These are phyloP conservation scores for Myrmecobius fasciatus DNA, from an alignment of 2,113 vertebrate genomes.

Conservation along the genomic window DNA sequence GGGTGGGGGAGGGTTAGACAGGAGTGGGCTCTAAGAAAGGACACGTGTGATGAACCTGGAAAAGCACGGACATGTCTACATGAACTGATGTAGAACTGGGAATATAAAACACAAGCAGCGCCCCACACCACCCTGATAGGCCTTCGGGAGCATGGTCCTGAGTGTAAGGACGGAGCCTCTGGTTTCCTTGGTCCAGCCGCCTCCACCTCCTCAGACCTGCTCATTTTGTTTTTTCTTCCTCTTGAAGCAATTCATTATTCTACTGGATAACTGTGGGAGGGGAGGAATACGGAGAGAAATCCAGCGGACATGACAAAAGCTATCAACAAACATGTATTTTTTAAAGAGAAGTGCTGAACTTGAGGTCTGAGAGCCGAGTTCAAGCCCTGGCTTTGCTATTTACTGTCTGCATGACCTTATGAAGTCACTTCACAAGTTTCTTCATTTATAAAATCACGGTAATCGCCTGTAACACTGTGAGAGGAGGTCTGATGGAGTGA, in stretches of 20 bases:
- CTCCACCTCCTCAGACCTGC: neutral
- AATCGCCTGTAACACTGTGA: neutral
- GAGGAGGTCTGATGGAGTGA: neutral
- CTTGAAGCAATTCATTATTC: neutral
- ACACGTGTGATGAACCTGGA: neutral
- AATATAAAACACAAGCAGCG: neutral
- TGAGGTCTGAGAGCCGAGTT: neutral
- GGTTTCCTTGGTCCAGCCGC: rapidly evolving
- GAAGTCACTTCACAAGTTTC: neutral
- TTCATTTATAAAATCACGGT: neutral
- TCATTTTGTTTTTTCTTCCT: neutral
- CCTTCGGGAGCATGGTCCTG: neutral
- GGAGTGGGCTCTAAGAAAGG: neutral
- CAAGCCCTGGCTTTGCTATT: neutral
- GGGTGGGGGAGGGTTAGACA: neutral
- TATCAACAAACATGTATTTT: neutral
- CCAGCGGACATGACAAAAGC: neutral
- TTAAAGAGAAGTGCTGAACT: neutral
- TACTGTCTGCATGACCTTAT: neutral
- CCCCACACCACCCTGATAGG: too few relatives aligned
- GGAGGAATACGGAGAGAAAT: neutral
- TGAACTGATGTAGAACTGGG: neutral
- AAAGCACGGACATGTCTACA: neutral
- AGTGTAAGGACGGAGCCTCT: neutral
- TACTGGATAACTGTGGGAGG: neutral